Evolutionary conservation across 2,797 vertebrate species (phyloP), one percentile per base, ranked within the genome.

Genomic region (Mionectes olivaceus): DNA sequence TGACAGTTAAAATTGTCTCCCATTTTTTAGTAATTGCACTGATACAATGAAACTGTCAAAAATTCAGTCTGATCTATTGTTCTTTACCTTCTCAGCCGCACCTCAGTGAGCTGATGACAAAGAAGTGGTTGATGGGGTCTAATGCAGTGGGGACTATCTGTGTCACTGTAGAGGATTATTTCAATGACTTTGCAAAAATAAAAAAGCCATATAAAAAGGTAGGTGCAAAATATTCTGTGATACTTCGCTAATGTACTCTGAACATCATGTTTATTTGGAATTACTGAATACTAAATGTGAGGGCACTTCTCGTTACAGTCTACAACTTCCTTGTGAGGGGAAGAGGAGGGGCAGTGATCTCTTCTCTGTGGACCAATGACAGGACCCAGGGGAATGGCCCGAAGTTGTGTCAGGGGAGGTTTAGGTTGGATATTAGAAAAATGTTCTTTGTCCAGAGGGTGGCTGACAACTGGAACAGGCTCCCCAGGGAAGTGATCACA

Each of bases 151-250:
- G 99, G 94, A 99, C 98, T 59, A 99, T 99, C 97, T 99, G 99
- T 94, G 99, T 99, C 96, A 99, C 99, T 0, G 98, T 99, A 88
- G 99, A 99, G 94, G 99, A 99, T 96, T 99, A 99, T 97, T 99
- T 99, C 97, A 99, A 99, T 49, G 99, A 99, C 97, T 99, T 99
- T 95, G 98, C 99, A 97, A 99, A 98, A 96, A 99, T 99, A 95
- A 99, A 99, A 97, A 99, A 98, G 74, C 99, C 99, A 7, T 99
- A 98, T 91, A 99, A 98, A 96, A 98, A 99, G 99, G 99, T 99
- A 96, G 52, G 95, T 89, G 65, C n/a, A 78, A 83, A 92, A 83
- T 73, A 41, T 8, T 84, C 13, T n/a, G 4, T 25, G 10, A 37
- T 56, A 11, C 15, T 63, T 88, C 33, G 33, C 19, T 78, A 6